Percentiles rank a stretch among this genome's conserved stretches.
phyloP scores from a whole-genome alignment of 2,888 invertebrate genomes.

The Euplagia quadripunctaria region DNA sequence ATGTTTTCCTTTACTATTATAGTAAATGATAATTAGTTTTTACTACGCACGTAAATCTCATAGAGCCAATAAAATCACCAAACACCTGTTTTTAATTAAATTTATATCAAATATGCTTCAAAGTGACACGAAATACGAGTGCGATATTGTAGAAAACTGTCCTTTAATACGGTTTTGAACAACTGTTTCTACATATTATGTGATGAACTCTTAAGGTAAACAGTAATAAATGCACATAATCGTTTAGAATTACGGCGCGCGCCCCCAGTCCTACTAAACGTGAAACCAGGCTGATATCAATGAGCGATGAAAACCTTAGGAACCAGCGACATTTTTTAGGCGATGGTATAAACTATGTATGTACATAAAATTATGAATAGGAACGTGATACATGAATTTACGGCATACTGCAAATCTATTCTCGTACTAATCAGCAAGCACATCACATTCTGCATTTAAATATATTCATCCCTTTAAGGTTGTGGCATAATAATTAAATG shows the following conservation, averaged over 20 bases:
- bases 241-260: conserved; percentile 60
- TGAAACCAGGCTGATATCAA: conserved; percentile 52
- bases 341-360: no score
- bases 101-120: background rate
- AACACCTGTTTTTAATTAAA: background rate
- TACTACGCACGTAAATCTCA: background rate
- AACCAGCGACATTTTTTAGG: background rate
- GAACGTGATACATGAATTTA: no score
- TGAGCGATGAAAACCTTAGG: conserved; percentile 48
- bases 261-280: conserved; percentile 44
- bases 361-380: no score
- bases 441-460: no score
- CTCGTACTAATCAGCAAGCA: no score
- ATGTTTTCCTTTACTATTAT: background rate
- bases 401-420: no score
- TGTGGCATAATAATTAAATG: no score
- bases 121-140: background rate
- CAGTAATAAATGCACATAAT: conserved; percentile 62
- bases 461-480: no score
- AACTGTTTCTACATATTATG: conserved; percentile 37
- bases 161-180: conserved; percentile 28
- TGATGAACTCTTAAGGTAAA: conserved; percentile 46
- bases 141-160: background rate
- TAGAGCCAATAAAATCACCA: background rate
- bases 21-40: background rate